Evolutionary conservation across 2,113 vertebrate genomes (phyloP), one percentile per base, ranked within the genome.

Genomic region (Pterocles gutturalis): DNA sequence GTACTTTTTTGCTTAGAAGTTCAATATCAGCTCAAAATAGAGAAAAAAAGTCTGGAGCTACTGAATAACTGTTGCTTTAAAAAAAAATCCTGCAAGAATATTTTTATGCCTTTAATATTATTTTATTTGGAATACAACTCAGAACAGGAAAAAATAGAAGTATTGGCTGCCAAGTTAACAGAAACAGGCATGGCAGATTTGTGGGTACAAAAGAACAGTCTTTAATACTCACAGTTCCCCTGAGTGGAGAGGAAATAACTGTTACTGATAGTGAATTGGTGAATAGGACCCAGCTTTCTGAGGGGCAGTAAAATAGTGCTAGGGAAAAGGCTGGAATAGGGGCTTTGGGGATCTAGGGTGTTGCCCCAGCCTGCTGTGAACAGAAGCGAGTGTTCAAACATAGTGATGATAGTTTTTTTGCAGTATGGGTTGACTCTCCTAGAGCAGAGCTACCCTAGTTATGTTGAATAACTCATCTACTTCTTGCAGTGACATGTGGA

Each of bases 391-490:
- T 15, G 17, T 36, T 62, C 24, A 65, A 20, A 3, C 9, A 2
- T 2, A 18, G 41, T 20, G 33, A 20, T 77, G 1, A 0, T 2
- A 0, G 34, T 31, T 43, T 49, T 81, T 65, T 10, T 49, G 51
- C 36, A 46, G n/a, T 28, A 2, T 78, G 55, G 60, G 26, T 29
- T 87, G 84, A 11, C 13, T 53, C 4, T 70, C 12, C 41, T 33
- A 17, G 15, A 83, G 69, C 34, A 53, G 79, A 41, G 31, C 7
- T 70, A 49, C 70, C 18, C n/a, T 24, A 49, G 45, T 45, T 66
- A 17, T 21, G 72, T 46, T 71, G 34, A 83, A 49, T 87, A 87
- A 66, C 55, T 87, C 24, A 11, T 66, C 72, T 83, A 7, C 75
- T 93, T 61, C 54, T 75, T 87, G 60, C 45, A 55, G 58, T 81